Evolutionary conservation across 2,888 invertebrate genomes (phyloP).

Genomic region (Lydus trimaculatus): DNA sequence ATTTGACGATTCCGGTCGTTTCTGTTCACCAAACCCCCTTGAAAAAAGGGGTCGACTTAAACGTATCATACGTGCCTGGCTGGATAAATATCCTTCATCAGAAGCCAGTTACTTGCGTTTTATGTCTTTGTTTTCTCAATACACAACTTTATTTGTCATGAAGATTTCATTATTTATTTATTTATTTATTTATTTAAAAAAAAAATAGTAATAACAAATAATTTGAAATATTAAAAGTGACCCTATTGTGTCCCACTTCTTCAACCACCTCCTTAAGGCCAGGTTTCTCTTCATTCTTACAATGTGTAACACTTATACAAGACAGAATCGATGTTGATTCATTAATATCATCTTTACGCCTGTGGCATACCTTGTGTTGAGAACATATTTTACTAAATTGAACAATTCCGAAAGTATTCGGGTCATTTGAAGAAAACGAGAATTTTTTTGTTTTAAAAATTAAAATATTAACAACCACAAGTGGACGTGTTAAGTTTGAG

Average conservation of each 20-base stretch:
- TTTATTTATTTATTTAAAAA: neutral
- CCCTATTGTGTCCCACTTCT: constrained; percentile 30
- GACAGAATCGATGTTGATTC: neutral
- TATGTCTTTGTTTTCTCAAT: constrained; percentile 10
- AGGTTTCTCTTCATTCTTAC: constrained; percentile 30
- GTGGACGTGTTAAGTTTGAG: neutral
- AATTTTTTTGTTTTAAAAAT: neutral
- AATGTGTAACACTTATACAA: constrained; percentile 24
- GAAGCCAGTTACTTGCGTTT: constrained; percentile 20
- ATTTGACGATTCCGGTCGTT: constrained; percentile 10
- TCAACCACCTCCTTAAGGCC: constrained; percentile 26
- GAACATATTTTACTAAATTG: neutral
- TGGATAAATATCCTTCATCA: constrained; percentile 40
- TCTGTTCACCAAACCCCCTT: constrained; percentile 5
- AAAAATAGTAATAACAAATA: neutral
- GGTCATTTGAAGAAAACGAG: neutral
- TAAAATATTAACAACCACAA: neutral
- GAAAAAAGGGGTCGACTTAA: constrained; percentile 22
- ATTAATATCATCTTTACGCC: neutral
- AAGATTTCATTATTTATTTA: neutral
- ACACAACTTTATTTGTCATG: constrained; percentile 12
- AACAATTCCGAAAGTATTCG: neutral
- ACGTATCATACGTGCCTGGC: constrained; percentile 44
- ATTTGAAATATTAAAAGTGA: constrained; percentile 16
- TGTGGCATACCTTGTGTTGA: neutral